A percentile compares a stretch with the other conserved stretches of the same genome.
Conservation (phyloP, 2,113 vertebrate species). For the Equus quagga region DNA sequence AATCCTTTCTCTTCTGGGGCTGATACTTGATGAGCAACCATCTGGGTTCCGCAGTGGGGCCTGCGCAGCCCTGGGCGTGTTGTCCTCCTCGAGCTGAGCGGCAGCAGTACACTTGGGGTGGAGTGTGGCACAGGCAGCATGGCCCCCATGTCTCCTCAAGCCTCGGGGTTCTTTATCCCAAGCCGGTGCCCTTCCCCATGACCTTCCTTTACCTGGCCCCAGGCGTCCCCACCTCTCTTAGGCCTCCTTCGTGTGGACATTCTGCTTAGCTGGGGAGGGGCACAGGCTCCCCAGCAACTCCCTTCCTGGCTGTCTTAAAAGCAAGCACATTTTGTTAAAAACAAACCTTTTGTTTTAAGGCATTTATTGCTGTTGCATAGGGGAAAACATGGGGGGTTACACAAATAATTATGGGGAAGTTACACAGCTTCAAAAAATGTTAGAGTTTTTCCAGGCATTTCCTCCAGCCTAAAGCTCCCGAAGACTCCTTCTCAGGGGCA, state of each 20-base stretch:
- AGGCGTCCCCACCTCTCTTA: neutral
- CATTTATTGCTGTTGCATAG: conserved; percentile 12
- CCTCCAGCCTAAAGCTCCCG: neutral
- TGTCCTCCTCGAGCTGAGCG: neutral
- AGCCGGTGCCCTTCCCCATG: neutral
- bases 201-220: neutral
- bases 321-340: conserved; percentile 35
- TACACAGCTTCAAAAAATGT: neutral
- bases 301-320: conserved; percentile 15
- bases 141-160: rapidly evolving
- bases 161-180: neutral
- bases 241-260: neutral
- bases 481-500: neutral
- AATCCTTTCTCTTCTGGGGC: neutral
- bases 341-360: conserved; percentile 48
- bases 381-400: neutral
- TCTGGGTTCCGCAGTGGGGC: neutral
- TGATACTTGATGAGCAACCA: neutral
- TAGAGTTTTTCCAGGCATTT: conserved; percentile 24
- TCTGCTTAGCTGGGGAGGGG: neutral
- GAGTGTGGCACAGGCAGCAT: neutral
- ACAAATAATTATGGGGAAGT: conserved; percentile 56
- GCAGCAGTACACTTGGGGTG: neutral
- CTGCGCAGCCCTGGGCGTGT: neutral
- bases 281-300: neutral